Percentiles rank a stretch among this genome's conserved stretches.
Conservation (phyloP, 2,113 vertebrate species). For the Emberiza fucata region DNA sequence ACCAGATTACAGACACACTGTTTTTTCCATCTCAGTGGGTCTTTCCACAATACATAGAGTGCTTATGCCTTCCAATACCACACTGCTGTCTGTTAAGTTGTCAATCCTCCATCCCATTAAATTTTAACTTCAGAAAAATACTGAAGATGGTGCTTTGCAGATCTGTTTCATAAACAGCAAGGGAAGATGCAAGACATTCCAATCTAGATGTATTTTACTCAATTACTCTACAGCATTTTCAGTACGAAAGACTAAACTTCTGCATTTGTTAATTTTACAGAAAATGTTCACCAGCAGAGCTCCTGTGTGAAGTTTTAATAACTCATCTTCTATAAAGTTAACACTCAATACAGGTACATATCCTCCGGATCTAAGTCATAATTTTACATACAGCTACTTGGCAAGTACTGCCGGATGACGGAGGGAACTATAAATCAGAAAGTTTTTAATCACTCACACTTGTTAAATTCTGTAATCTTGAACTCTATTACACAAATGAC, state of each 20-base stretch:
- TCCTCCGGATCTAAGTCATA: background rate
- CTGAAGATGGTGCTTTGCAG: background rate
- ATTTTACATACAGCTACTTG: background rate
- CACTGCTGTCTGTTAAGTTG: rapidly evolving
- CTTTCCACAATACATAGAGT: background rate
- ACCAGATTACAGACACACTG: background rate
- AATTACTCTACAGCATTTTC: background rate
- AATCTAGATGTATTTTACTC: background rate
- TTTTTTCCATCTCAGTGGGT: background rate
- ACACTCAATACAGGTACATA: background rate
- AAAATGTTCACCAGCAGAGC: background rate
- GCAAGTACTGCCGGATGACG: background rate
- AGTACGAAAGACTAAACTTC: background rate
- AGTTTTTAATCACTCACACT: conserved; percentile 56
- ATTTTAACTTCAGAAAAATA: background rate
- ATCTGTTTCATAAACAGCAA: background rate
- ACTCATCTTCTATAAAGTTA: background rate
- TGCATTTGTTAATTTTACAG: background rate
- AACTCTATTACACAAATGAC: conserved; percentile 49
- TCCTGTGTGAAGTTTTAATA: background rate
- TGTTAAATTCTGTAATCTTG: conserved; percentile 50
- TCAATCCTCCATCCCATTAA: background rate
- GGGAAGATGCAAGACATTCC: background rate
- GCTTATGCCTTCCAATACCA: background rate
- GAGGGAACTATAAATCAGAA: conserved; percentile 37